phyloP scores from a whole-genome alignment of 37 sponge, comb jelly and placozoan species.

The Diacarnus erythraeanus region DNA sequence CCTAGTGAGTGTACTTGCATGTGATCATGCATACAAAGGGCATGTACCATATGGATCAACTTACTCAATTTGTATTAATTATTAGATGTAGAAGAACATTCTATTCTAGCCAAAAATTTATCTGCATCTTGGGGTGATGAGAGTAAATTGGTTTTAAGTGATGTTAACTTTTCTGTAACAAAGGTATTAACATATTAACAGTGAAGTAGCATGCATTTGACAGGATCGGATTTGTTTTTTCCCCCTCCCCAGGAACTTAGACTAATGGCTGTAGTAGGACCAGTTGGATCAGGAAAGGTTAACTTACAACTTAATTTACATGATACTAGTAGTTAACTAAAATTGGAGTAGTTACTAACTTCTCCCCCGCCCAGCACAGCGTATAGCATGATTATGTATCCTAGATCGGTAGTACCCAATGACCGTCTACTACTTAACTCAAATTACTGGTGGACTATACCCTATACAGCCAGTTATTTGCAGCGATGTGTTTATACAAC shows the following conservation, averaged over 20 bases:
- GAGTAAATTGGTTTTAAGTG: constrained; percentile 26
- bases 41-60: not conserved
- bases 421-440: not conserved
- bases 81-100: constrained; percentile 1
- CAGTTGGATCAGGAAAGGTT: constrained; percentile 80
- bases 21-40: not conserved
- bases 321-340: no score
- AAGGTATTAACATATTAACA: constrained; percentile 5
- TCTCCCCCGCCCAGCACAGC: no score
- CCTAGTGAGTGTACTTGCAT: not conserved
- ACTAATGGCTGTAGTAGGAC: constrained; percentile 60
- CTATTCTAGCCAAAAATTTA: not conserved
- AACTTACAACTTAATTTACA: no score
- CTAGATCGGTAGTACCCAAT: no score
- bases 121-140: constrained; percentile 43
- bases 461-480: no score
- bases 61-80: no score
- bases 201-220: not conserved
- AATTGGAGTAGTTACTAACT: no score
- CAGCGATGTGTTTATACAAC: no score
- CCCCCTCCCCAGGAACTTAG: no score
- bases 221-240: no score
- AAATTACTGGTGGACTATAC: not conserved
- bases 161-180: constrained; percentile 38
- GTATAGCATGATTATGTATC: no score